phyloP scores from a whole-genome alignment of 1,140 invertebrate species.

The Drosophila subobscura region DNA sequence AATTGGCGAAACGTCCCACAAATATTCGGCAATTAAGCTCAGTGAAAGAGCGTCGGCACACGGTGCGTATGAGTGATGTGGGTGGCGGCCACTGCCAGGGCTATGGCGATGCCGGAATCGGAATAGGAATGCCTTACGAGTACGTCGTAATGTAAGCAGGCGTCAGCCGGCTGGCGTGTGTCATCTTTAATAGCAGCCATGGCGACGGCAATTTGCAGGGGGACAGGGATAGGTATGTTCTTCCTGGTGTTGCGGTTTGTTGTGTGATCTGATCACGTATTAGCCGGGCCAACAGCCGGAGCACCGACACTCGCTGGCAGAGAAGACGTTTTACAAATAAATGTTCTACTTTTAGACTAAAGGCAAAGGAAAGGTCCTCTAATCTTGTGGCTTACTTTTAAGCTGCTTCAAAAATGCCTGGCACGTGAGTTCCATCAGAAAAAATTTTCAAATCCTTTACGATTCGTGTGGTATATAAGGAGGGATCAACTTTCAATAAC shows the following conservation, averaged over 20 bases:
- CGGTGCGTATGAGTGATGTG: constrained; percentile 50
- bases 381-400: constrained; percentile 15
- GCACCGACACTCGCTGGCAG: constrained; percentile 15
- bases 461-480: neutral
- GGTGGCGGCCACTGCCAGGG: constrained; percentile 1
- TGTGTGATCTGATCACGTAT: constrained; percentile 50
- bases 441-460: neutral
- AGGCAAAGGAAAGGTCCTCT: constrained; percentile 6
- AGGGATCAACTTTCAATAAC: too few relatives aligned
- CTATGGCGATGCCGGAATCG: constrained; percentile 24
- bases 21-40: constrained; percentile 73
- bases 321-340: constrained; percentile 20
- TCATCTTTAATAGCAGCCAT: constrained; percentile 69
- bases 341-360: constrained; percentile 15
- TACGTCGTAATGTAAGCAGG: constrained; percentile 66
- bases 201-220: constrained; percentile 45
- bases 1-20: constrained; percentile 25
- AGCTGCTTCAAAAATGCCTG: constrained; percentile 1
- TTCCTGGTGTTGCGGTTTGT: constrained; percentile 40
- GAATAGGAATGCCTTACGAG: constrained; percentile 62
- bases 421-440: constrained; percentile 8
- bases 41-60: constrained; percentile 17
- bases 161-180: constrained; percentile 75
- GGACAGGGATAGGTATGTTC: constrained; percentile 34
- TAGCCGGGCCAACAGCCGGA: constrained; percentile 17